Percentiles rank a stretch among this genome's conserved stretches.
Evolutionary conservation across 2,888 invertebrate genomes (phyloP).

Genomic region (Leptogaster cylindrica): DNA sequence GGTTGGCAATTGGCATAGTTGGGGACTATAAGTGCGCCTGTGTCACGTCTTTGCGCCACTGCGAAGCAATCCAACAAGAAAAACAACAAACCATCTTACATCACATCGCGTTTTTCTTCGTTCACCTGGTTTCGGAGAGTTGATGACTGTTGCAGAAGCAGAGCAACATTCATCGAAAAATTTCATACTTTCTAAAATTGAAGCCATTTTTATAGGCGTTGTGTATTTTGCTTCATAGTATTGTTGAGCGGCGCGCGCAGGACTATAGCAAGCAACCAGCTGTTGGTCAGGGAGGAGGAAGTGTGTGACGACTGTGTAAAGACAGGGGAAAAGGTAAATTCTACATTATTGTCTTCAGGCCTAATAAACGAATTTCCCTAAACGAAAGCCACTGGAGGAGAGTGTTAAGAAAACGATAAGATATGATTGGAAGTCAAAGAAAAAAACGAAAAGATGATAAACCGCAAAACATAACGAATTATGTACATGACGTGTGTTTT

Average conservation of each 20-base stretch:
- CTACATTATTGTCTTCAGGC: background rate
- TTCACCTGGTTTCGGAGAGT: conserved; percentile 33
- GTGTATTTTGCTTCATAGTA: conserved; percentile 5
- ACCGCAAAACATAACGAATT: background rate
- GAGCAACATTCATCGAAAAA: conserved; percentile 11
- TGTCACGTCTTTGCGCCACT: conserved; percentile 33
- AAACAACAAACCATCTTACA: conserved; percentile 33
- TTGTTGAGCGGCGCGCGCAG: background rate
- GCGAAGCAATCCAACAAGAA: too few species aligned
- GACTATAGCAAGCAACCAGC: background rate
- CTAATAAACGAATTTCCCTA: conserved; percentile 19
- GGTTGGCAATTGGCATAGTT: conserved; percentile 1
- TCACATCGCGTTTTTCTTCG: conserved; percentile 29
- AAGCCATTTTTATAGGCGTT: background rate
- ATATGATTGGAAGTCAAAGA: too few species aligned
- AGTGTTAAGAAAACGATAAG: background rate
- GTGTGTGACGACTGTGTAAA: too few species aligned
- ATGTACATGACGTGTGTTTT: background rate
- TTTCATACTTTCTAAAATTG: conserved; percentile 36
- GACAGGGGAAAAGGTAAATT: too few species aligned
- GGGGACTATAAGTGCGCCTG: background rate
- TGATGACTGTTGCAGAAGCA: conserved; percentile 18
- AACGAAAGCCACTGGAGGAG: conserved; percentile 8
- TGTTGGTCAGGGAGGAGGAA: background rate
- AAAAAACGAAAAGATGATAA: too few species aligned